Evolutionary conservation across 2,797 vertebrate genomes (phyloP).

Genomic region (Catharus ustulatus): DNA sequence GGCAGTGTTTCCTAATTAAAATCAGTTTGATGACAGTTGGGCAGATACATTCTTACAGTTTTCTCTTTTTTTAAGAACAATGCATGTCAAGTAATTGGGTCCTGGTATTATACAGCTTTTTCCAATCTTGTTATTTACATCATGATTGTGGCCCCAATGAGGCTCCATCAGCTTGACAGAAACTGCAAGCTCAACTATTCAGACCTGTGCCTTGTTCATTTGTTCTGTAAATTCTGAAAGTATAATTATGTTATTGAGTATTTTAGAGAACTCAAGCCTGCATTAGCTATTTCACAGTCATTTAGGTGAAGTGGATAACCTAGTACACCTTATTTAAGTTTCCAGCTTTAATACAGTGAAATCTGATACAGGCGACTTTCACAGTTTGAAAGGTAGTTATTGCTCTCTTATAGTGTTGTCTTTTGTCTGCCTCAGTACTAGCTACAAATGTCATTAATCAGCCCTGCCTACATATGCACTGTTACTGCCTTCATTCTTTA

Average conservation of each 20-base stretch:
- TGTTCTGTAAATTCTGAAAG: neutral
- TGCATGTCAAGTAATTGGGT: neutral
- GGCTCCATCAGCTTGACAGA: neutral
- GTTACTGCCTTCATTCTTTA: neutral
- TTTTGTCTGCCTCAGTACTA: neutral
- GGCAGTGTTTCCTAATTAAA: neutral
- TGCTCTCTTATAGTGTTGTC: neutral
- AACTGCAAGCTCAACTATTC: neutral
- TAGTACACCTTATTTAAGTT: neutral
- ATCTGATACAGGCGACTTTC: neutral
- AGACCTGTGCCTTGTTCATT: neutral
- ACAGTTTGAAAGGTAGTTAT: neutral
- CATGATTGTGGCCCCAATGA: neutral
- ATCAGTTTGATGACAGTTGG: neutral
- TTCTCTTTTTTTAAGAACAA: neutral
- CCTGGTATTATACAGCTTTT: neutral
- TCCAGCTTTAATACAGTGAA: neutral
- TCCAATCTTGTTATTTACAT: neutral
- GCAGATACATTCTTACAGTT: neutral
- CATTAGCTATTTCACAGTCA: neutral
- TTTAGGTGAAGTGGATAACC: neutral
- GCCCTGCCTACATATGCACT: neutral
- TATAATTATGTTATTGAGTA: neutral
- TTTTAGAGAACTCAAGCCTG: neutral
- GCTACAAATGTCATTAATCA: neutral